Percentiles rank a stretch among this genome's conserved stretches.
Evolutionary conservation across 2,888 invertebrate species (phyloP).

Genomic region (Cerastis leucographa): DNA sequence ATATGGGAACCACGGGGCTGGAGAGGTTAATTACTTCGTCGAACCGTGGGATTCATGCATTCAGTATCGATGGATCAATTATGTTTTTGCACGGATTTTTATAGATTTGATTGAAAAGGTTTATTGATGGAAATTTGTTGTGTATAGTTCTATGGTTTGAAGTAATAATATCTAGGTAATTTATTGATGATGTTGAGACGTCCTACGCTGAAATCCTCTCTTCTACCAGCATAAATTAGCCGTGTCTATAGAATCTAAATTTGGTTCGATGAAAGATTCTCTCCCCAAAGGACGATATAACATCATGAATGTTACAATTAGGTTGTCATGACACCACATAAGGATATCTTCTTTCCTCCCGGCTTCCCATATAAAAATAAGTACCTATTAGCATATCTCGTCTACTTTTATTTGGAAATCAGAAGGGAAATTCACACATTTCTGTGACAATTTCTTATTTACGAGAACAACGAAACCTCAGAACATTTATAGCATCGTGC

Average conservation of each 20-base stretch:
- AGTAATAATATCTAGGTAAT: neutral
- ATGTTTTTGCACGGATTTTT: slow-evolving; percentile 31
- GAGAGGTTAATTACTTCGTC: slow-evolving; percentile 41
- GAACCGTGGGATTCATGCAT: slow-evolving; percentile 44
- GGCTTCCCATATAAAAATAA: slow-evolving; percentile 5
- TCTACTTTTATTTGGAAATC: slow-evolving; percentile 18
- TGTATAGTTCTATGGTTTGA: neutral
- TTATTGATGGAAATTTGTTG: slow-evolving; percentile 15
- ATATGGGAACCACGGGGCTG: no score
- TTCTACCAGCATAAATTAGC: neutral
- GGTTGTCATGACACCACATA: neutral
- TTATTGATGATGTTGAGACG: neutral
- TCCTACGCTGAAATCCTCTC: neutral
- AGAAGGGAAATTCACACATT: slow-evolving; percentile 26
- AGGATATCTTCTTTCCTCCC: neutral
- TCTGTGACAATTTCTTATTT: slow-evolving; percentile 47
- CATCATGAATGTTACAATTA: slow-evolving; percentile 6
- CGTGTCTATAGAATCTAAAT: neutral
- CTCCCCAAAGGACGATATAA: neutral
- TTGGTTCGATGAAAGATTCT: neutral
- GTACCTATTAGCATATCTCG: neutral
- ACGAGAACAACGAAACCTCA: slow-evolving; percentile 26
- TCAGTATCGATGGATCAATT: slow-evolving; percentile 34
- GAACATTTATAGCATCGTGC: slow-evolving; percentile 34
- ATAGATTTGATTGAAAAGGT: slow-evolving; percentile 31